Evolutionary conservation across 2,888 invertebrate genomes (phyloP).

Genomic region (Brachyopa scutellaris): DNA sequence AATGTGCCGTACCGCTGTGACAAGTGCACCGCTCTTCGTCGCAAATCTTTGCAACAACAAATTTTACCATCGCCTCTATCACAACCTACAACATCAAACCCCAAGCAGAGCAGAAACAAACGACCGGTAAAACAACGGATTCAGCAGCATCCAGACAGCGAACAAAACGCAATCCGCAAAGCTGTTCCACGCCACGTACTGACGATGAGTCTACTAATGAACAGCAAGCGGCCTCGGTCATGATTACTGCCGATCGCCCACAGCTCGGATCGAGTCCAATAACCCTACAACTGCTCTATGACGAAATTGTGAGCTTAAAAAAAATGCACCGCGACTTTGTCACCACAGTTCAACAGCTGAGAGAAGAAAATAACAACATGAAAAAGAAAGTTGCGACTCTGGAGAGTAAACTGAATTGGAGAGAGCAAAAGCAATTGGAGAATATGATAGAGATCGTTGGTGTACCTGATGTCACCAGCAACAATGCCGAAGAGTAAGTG

Average conservation of each 20-base stretch:
- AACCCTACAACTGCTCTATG: too few relatives aligned
- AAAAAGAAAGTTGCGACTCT: not conserved
- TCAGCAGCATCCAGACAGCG: not conserved
- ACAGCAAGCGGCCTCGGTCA: too few relatives aligned
- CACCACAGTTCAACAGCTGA: not conserved
- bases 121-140: not conserved
- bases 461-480: not conserved
- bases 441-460: not conserved
- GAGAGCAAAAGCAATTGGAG: too few relatives aligned
- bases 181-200: too few relatives aligned
- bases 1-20: too few relatives aligned
- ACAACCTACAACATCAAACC: too few relatives aligned
- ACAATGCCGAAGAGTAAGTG: not conserved
- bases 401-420: too few relatives aligned
- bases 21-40: not conserved
- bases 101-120: not conserved
- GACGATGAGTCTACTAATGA: too few relatives aligned
- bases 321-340: too few relatives aligned
- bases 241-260: not conserved
- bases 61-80: not conserved
- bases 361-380: not conserved
- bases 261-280: not conserved
- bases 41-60: not conserved
- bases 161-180: not conserved
- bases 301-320: not conserved